Base-by-base conservation (phyloP, 2,888 invertebrate species). In the Apodemia hepburni region DNA sequence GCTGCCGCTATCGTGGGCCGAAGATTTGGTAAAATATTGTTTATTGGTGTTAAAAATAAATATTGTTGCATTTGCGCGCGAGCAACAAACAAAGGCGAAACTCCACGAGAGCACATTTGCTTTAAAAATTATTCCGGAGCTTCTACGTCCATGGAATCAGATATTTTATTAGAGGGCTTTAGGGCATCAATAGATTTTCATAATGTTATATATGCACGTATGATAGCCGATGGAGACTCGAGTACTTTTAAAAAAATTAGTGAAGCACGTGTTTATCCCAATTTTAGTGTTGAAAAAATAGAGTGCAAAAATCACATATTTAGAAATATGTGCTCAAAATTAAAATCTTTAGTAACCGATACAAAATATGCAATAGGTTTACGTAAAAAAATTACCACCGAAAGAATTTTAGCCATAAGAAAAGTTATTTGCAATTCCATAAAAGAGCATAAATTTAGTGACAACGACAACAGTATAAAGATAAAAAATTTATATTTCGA, bases 1-100 rank as follows among this genome's bases (percentile, higher is more conserved):
- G 68, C 66, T n/a, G 71, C 71, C 9, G 67, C 66, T 6, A 72
- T 71, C 11, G 60, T 71, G n/a, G 73, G 71, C 0, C 59, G 58
- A 61, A 59, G 59, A 35, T 66, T 63, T 9, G 64, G 66, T 1
- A 49, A 71, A 64, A 60, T 69, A 29, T 59, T 70, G 1, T 67
- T 61, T 42, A 18, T 70, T 9, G 68, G 65, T 1, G 60, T 70
- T 1, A 67, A 64, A 62, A 72, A 72, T 49, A 72, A 69, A 64
- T 68, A 67, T 51, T 70, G 69, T 33, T 66, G 58, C 35, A 69
- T 66, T 12, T 72, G 72, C 60, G 68, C 66, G 1, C 45, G 57
- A 47, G 69, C 69, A 47, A 49, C 63, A 57, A 67, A 68, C 11
- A 61, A 64, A 58, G 42, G 61, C 12, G 29, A 33, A 18, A 54